These are phyloP conservation scores for Alsophila aescularia DNA, from an alignment of 2,888 invertebrate species.

Conservation along the genomic window DNA sequence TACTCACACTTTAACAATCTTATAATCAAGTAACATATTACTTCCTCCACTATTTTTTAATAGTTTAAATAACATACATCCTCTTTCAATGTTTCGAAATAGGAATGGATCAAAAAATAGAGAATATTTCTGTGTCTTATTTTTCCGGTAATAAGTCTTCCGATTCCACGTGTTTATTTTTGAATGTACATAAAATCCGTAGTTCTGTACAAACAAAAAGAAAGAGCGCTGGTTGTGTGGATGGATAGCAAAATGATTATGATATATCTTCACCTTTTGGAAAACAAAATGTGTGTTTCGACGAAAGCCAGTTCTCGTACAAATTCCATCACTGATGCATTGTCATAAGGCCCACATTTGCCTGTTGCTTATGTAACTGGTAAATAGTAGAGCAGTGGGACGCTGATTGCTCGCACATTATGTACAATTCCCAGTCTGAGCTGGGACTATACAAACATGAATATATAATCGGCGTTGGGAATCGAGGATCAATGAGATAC, in stretches of 20 bases:
- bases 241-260: slow-evolving; percentile 33
- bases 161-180: slow-evolving; percentile 6
- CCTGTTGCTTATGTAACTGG: background rate
- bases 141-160: slow-evolving; percentile 14
- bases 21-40: background rate
- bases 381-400: background rate
- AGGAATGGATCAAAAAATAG: slow-evolving; percentile 16
- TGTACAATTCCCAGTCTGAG: slow-evolving; percentile 16
- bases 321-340: background rate
- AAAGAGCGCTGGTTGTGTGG: background rate
- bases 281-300: slow-evolving; percentile 26
- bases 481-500: slow-evolving; percentile 27
- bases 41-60: background rate
- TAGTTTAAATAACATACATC: background rate
- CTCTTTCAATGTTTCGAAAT: slow-evolving; percentile 8
- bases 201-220: slow-evolving; percentile 1
- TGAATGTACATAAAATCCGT: background rate
- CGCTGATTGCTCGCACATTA: slow-evolving; percentile 20
- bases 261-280: slow-evolving; percentile 38
- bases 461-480: slow-evolving; percentile 29
- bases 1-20: background rate
- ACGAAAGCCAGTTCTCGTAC: background rate
- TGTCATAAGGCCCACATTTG: background rate
- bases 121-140: slow-evolving; percentile 9
- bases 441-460: slow-evolving; percentile 24